Evolutionary conservation across 1,140 invertebrate genomes (phyloP), one percentile per base, ranked within the genome.

Genomic region (Euura saliciscinereae): DNA sequence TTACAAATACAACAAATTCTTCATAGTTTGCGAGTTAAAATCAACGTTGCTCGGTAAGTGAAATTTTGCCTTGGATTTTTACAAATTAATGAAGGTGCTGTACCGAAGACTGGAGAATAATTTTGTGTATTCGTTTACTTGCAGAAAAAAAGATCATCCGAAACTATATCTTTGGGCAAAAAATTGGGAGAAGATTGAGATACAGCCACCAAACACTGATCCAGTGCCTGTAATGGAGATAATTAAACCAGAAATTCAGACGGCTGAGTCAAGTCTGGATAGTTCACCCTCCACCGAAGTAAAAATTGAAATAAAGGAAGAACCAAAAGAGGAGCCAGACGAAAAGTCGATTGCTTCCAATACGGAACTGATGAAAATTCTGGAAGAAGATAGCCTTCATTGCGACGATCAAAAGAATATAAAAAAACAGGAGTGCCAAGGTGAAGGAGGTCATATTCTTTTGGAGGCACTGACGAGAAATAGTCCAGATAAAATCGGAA

Each of bases 91-190:
- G n/a, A 74, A 7, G 45, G 13, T 68, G 45, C 42, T 66, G 46
- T 69, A 28, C 28, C 1, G 28, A 28, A 28, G 1, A 28, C 28
- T 68, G 5, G 28, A 69, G 45, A 65, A 59, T 71, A 73, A 6
- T 69, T 69, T 28, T 28, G 0, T 28, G 28, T 28, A 28, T 28
- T 73, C 69, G 74, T 75, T 77, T 11, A 71, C 75, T 80, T 83
- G 65, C 76, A 93, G 92, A 44, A 92, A 91, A 71, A 94, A 94
- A 75, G 91, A 94, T 84, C 94, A 95, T 86, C 94, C 94, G 1
- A 96, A 96, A 82, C 84, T 96, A 10, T 96, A 96, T 83, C 86
- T 96, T 0, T 96, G 95, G 95, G 92, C 94, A 0, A 94, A 95
- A 80, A 93, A 92, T 76, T 96, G 94, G 94, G 92, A 93, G 74